These are phyloP conservation scores for Heliconius hermathena DNA, from an alignment of 1,140 invertebrate species.

Conservation along the genomic window DNA sequence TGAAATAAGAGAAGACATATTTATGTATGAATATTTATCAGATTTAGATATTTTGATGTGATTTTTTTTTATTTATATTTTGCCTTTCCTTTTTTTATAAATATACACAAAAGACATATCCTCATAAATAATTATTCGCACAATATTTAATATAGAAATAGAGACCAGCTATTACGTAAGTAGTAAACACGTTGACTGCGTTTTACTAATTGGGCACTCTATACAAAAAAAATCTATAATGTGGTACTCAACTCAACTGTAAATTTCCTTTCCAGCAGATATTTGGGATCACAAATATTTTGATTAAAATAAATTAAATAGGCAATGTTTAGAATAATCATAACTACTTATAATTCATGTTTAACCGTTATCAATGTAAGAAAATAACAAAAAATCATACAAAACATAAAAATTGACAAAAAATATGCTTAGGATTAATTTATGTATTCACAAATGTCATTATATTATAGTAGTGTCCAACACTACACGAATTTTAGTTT, in stretches of 20 bases:
- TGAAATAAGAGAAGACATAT: not conserved
- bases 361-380: not conserved
- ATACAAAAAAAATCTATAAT: not conserved
- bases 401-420: not conserved
- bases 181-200: not conserved
- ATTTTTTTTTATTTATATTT: not conserved
- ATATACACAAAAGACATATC: slow-evolving; percentile 10
- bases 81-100: not conserved
- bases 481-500: not conserved
- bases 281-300: not conserved
- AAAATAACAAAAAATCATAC: not conserved
- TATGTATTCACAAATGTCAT: not conserved
- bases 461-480: not conserved
- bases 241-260: not conserved
- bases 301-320: not conserved
- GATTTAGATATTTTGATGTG: not conserved
- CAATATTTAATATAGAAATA: not conserved
- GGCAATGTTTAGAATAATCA: not conserved
- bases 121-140: not conserved
- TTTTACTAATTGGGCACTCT: not conserved
- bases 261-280: slow-evolving; percentile 6
- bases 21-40: slow-evolving; percentile 1
- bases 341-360: not conserved
- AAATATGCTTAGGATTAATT: not conserved
- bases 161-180: not conserved